Evolutionary conservation across 2,113 vertebrate species (phyloP).

Genomic region (Siniperca knerii): DNA sequence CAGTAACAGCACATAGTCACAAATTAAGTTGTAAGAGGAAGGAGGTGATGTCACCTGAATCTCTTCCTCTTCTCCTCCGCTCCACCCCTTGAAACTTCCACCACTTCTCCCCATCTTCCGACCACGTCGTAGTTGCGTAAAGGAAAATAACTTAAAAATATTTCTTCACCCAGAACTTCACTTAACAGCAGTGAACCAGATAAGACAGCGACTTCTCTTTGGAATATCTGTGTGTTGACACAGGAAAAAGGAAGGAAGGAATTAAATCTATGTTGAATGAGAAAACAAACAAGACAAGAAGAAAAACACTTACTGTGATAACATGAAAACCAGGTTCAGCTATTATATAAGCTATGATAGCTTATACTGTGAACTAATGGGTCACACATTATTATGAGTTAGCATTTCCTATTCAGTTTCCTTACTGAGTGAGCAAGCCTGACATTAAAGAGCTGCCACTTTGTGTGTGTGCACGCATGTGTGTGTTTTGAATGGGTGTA

Average conservation of each 20-base stretch:
- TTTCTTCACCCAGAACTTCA: conserved; percentile 9
- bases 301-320: conserved; percentile 5
- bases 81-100: conserved; percentile 26
- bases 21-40: conserved; percentile 51
- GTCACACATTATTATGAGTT: conserved; percentile 40
- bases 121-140: background rate
- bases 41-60: conserved; percentile 68
- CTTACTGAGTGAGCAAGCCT: conserved; percentile 21
- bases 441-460: conserved; percentile 42
- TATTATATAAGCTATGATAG: background rate
- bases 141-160: conserved; percentile 13
- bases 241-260: conserved; percentile 30
- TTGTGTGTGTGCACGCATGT: background rate
- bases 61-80: conserved; percentile 19
- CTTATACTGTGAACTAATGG: conserved; percentile 15
- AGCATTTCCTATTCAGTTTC: conserved; percentile 35
- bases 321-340: conserved; percentile 15
- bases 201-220: background rate
- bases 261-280: conserved; percentile 26
- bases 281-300: conserved; percentile 17
- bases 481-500: conserved; percentile 6
- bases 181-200: conserved; percentile 6
- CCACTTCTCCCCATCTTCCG: conserved; percentile 17
- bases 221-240: background rate
- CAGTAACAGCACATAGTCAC: conserved; percentile 40